Evolutionary conservation across 2,888 invertebrate genomes (phyloP), one percentile per base, ranked within the genome.

Genomic region (Cosmorhoe ocellata): DNA sequence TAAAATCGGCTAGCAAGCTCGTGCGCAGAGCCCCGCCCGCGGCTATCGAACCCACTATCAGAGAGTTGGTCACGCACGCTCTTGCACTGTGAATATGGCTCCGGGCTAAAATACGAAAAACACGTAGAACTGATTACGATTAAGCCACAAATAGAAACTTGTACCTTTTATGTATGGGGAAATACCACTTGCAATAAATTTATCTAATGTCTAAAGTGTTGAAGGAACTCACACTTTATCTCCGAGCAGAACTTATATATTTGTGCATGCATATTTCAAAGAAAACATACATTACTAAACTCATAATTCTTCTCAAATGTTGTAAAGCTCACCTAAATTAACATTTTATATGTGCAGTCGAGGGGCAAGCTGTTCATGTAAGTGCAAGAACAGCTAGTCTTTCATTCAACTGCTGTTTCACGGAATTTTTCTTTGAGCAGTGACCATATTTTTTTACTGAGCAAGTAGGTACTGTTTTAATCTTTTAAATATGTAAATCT

Each of bases 31-130:
- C 37, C 41, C 32, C 47, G 62, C 64, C 59, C 39, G 44, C 54
- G 62, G 65, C 59, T 65, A 64, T 65, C 63, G 46, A 54, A 46
- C 40, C 46, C 43, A 34, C 62, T 61, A 64, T 65, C 65, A 48
- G 34, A 48, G 55, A 60, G 58, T 57, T 50, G 60, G 65, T 62
- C 65, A 62, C 60, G 63, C 63, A 63, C 58, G 59, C 49, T 55
- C 54, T 57, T 56, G 51, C 58, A 49, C 59, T 58, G 58, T 59
- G 57, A 43, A 46, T 58, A 37, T 51, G 44, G 51, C 58, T 37
- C 12, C 48, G 11, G 49, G 58, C 51, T 43, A 37, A 49, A 60
- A 58, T 53, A 47, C 50, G 43, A 60, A 53, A 58, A 58, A 58
- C 55, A 58, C 58, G 41, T 53, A 53, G 52, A 43, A 46, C 56